Conservation (phyloP, 2,797 vertebrate genomes). For the Anableps anableps region DNA sequence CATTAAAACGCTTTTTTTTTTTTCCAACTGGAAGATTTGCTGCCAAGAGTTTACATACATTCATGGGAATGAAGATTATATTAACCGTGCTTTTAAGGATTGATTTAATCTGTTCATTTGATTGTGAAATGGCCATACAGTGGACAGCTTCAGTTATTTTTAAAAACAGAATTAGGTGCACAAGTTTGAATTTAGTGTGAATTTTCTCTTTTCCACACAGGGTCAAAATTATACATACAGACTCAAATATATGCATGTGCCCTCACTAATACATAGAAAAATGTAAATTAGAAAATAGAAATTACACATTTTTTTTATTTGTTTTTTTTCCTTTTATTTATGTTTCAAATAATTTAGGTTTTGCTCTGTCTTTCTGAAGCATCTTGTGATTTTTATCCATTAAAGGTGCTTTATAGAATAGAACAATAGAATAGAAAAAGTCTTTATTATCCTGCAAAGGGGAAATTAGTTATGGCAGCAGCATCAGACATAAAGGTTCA, state of each 20-base stretch:
- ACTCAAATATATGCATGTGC: background rate
- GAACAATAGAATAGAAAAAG: too few relatives aligned
- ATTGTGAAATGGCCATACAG: background rate
- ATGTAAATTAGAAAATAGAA: background rate
- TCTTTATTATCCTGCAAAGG: too few relatives aligned
- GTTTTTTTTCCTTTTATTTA: background rate
- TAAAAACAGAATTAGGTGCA: background rate
- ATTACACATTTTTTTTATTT: background rate
- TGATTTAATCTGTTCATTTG: background rate
- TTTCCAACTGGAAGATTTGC: background rate
- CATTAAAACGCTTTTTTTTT: background rate
- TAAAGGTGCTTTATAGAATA: background rate
- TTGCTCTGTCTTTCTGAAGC: background rate
- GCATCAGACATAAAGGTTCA: too few relatives aligned
- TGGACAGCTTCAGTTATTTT: background rate
- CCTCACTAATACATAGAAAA: too few relatives aligned
- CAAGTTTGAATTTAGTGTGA: background rate
- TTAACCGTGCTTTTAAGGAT: background rate
- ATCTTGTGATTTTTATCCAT: background rate
- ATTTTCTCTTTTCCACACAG: too few relatives aligned
- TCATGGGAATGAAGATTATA: background rate
- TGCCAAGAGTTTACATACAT: background rate
- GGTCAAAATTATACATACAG: background rate
- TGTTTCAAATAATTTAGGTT: background rate
- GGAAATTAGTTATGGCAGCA: too few relatives aligned